phyloP scores from a whole-genome alignment of 2,797 vertebrate species.

The Platalea minor region DNA sequence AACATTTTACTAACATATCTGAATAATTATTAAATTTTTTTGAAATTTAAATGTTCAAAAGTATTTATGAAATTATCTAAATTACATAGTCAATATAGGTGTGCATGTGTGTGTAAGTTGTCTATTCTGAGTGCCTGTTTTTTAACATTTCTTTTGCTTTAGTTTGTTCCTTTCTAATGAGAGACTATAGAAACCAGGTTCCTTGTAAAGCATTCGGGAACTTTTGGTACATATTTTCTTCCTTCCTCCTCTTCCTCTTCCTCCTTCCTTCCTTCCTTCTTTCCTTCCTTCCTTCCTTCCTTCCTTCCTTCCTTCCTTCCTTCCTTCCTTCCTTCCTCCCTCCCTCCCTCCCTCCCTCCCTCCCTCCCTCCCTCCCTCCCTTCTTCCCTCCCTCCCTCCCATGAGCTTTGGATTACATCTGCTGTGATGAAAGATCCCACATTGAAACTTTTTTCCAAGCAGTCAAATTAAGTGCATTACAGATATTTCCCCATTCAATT shows the following conservation, averaged over 20 bases:
- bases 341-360: not conserved
- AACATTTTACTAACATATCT: not conserved
- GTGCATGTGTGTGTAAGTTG: not conserved
- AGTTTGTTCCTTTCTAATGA: not conserved
- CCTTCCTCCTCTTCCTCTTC: no score
- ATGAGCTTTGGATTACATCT: not conserved
- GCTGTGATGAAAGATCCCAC: not conserved
- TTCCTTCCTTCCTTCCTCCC: no score
- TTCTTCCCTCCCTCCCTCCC: not conserved
- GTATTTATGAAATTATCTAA: not conserved
- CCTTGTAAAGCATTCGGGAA: not conserved
- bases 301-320: no score
- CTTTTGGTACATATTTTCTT: fast-evolving
- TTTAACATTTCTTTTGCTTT: not conserved
- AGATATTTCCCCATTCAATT: not conserved
- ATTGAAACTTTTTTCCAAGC: not conserved
- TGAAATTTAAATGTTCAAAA: not conserved
- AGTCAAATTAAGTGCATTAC: not conserved
- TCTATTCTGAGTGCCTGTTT: not conserved
- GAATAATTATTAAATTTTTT: not conserved
- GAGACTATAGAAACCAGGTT: not conserved
- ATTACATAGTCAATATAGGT: not conserved
- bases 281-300: no score
- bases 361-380: no score
- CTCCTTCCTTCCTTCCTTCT: no score